Percentiles rank a stretch among this genome's conserved stretches.
Evolutionary conservation across 2,797 vertebrate genomes (phyloP).

Genomic region (Gallinago nigripennis): DNA sequence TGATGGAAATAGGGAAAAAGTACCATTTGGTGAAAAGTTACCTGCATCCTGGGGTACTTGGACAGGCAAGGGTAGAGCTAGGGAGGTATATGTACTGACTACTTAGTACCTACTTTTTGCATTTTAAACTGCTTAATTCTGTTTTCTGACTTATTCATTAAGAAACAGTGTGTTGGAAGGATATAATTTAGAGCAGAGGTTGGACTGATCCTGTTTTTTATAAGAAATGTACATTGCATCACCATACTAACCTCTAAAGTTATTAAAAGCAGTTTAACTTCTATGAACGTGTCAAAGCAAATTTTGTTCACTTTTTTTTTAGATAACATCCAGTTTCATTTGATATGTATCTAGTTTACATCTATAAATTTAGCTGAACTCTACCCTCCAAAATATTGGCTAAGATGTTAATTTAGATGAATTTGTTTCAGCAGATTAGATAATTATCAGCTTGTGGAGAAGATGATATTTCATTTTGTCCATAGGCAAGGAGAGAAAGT

Average conservation of each 20-base stretch:
- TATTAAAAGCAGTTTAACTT: not conserved
- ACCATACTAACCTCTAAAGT: not conserved
- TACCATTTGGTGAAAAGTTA: not conserved
- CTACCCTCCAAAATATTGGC: not conserved
- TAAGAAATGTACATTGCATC: not conserved
- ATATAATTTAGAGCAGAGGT: not conserved
- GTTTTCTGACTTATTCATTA: not conserved
- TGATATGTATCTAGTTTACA: conserved; percentile 10
- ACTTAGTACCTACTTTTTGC: not conserved
- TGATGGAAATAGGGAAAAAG: not conserved
- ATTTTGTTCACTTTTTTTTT: not conserved
- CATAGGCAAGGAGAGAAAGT: not conserved
- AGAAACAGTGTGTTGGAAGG: not conserved
- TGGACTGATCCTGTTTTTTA: not conserved
- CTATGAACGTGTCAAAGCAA: not conserved
- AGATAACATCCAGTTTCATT: not conserved
- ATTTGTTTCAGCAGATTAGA: not conserved
- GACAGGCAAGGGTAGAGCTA: not conserved
- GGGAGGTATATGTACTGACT: accelerated
- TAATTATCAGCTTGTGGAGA: not conserved
- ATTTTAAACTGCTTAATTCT: not conserved
- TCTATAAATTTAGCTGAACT: not conserved
- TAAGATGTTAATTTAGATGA: conserved; percentile 55
- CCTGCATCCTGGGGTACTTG: not conserved
- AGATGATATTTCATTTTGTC: not conserved